Evolutionary conservation across 2,888 invertebrate species (phyloP), one percentile per base, ranked within the genome.

Genomic region (Lasioglossum marginatum): DNA sequence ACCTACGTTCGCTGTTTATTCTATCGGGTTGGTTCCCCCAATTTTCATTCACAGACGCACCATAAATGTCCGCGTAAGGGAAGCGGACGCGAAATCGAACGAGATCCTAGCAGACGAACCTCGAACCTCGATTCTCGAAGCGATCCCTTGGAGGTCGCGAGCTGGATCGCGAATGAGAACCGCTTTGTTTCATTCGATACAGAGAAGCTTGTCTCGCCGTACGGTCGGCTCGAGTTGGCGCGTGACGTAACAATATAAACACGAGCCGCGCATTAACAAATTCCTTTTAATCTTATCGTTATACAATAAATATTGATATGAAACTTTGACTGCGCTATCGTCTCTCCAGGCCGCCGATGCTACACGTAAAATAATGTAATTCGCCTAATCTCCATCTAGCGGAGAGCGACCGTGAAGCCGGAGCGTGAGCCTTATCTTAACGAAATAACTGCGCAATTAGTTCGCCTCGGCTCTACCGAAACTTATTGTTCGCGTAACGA

Each of bases 301-400:
- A 73, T 92, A 92, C 92, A 93, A 94, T 94, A 93, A 94, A 94
- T 94, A 94, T 94, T 94, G 94, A 94, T 94, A 93, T 87, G 92
- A 92, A 92, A 92, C 91, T 93, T 92, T 92, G 92, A 91, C 93
- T 92, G 87, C 86, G 91, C 91, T 93, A 93, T 93, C 93, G 82
- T 79, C 83, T 78, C n/a, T 43, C 75, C 63, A 68, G 74, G 73
- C 83, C 85, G 37, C 14, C n/a, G 89, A 87, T 86, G 87, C 81
- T 90, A 89, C 91, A 90, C 92, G 89, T 92, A 92, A 92, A 93
- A 92, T 93, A 94, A 93, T 91, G 87, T 91, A 89, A 93, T 93
- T 93, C 92, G 90, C 90, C 90, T 92, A 92, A 93, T 93, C 93
- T 93, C 88, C 87, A 81, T 78, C 89, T 89, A 89, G 89, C 76